Percentiles rank a stretch among this genome's conserved stretches.
Conservation (phyloP, 2,113 vertebrate species). For the Pomatorhinus ruficollis region DNA sequence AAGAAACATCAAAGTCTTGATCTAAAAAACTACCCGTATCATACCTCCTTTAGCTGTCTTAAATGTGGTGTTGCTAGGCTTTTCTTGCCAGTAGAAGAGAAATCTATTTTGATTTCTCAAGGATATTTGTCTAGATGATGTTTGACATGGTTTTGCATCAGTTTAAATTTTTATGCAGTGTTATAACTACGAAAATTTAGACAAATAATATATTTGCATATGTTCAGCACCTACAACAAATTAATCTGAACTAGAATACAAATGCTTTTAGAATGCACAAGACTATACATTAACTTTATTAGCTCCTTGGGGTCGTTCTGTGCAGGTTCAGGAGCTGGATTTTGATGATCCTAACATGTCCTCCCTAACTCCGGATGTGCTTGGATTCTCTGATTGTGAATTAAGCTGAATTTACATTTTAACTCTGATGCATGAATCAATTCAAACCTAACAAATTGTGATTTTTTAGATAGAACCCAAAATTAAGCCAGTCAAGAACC, state of each 20-base stretch:
- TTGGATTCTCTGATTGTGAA: background rate
- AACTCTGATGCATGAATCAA: background rate
- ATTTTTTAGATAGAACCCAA: background rate
- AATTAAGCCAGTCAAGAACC: background rate
- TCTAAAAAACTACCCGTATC: background rate
- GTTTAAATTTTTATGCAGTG: background rate
- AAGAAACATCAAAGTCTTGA: background rate
- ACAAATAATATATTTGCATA: background rate
- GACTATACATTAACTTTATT: background rate
- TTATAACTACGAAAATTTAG: background rate
- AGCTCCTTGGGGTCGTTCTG: background rate
- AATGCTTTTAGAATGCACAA: background rate
- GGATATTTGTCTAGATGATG: background rate
- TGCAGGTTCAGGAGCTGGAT: background rate
- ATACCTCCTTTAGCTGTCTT: background rate
- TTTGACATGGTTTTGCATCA: background rate
- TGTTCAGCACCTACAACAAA: background rate
- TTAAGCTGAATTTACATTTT: background rate
- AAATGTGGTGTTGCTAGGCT: background rate
- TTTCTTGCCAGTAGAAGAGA: background rate
- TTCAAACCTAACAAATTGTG: background rate
- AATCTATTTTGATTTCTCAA: background rate
- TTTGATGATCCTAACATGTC: background rate
- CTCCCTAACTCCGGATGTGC: background rate
- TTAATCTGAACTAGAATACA: background rate